These are phyloP conservation scores for Syrista parreyssii DNA, from an alignment of 2,888 invertebrate species.

Conservation along the genomic window DNA sequence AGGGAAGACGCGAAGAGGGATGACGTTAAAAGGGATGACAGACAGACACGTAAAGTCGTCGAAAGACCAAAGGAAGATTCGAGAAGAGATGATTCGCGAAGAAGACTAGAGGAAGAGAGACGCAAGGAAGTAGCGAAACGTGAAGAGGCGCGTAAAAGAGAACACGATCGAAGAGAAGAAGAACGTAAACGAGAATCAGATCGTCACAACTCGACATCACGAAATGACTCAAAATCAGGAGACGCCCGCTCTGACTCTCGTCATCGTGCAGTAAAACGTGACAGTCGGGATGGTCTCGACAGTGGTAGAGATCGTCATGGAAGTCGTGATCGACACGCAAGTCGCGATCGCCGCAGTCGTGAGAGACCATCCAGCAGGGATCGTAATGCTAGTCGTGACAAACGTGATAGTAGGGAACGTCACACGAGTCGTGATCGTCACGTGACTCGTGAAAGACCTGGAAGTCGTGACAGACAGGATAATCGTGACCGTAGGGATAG, in stretches of 20 bases:
- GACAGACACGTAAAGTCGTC: constrained; percentile 61
- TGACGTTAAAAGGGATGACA: constrained; percentile 65
- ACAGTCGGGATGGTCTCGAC: constrained; percentile 41
- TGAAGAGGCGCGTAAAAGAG: constrained; percentile 61
- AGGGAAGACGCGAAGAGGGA: constrained; percentile 52
- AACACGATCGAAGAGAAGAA: constrained; percentile 59
- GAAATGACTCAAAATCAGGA: constrained; percentile 45
- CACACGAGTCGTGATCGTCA: constrained; percentile 53
- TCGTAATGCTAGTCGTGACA: constrained; percentile 25
- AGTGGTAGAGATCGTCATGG: constrained; percentile 26
- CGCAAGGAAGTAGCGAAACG: constrained; percentile 60
- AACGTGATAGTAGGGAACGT: constrained; percentile 53
- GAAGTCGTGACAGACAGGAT: constrained; percentile 62
- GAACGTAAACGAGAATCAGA: constrained; percentile 49
- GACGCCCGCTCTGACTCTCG: constrained; percentile 39
- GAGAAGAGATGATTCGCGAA: constrained; percentile 63
- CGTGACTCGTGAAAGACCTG: constrained; percentile 53
- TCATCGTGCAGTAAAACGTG: constrained; percentile 31
- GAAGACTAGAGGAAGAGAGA: constrained; percentile 60
- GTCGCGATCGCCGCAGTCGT: constrained; percentile 40
- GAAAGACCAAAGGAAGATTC: constrained; percentile 64
- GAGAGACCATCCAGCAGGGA: constrained; percentile 36
- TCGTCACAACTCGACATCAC: constrained; percentile 42
- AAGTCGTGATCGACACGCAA: constrained; percentile 33
- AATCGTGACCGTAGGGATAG: constrained; percentile 58